Percentiles rank a stretch among this genome's conserved stretches.
Conservation (phyloP, 2,113 vertebrate species). For the Mixornis gularis region DNA sequence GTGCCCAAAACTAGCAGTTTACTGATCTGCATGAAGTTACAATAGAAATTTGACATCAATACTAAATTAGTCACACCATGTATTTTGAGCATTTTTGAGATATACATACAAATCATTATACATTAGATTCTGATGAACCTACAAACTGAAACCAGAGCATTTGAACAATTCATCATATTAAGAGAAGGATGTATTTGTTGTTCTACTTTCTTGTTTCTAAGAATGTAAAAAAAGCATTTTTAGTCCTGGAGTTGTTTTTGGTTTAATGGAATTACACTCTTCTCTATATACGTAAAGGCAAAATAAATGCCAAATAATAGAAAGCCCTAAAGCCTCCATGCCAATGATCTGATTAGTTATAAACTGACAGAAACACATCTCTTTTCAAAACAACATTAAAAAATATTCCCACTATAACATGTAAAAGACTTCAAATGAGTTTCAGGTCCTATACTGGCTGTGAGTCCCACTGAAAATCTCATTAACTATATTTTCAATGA, state of each 20-base stretch:
- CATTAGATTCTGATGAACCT: background rate
- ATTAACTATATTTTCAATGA: background rate
- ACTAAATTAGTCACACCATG: background rate
- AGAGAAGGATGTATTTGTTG: background rate
- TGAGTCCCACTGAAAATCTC: background rate
- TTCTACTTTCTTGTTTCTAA: background rate
- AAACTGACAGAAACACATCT: background rate
- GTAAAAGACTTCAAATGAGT: background rate
- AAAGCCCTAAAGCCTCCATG: background rate
- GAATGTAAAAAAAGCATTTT: background rate
- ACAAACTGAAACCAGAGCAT: background rate
- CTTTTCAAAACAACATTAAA: background rate
- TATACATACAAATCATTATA: background rate
- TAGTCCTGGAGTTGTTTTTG: background rate
- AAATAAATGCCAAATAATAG: background rate
- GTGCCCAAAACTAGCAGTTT: background rate
- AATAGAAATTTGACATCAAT: background rate
- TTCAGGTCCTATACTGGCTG: background rate
- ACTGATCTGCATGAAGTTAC: background rate
- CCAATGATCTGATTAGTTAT: background rate
- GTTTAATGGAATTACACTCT: background rate
- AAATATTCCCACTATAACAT: background rate
- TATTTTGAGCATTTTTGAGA: background rate
- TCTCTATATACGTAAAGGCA: background rate
- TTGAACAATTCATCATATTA: background rate